These are phyloP conservation scores for Parnassius orleans DNA, from an alignment of 2,888 invertebrate genomes.

Conservation along the genomic window DNA sequence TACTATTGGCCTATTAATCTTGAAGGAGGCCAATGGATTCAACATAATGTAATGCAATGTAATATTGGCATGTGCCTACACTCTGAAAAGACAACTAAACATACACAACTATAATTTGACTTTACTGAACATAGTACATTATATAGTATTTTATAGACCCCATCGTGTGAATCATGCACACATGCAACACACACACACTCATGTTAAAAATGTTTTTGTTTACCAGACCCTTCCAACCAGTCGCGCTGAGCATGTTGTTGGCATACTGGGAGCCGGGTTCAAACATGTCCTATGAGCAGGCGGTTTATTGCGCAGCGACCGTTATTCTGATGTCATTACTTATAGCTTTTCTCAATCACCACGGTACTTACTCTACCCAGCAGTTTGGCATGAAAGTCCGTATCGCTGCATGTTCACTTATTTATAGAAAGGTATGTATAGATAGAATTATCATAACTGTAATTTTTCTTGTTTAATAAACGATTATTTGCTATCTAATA, in stretches of 20 bases:
- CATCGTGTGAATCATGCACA: not conserved
- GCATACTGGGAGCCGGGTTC: conserved; percentile 83
- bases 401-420: conserved; percentile 89
- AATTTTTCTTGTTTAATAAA: too few relatives aligned
- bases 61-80: too few relatives aligned
- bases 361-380: conserved; percentile 84
- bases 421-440: conserved; percentile 89
- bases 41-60: too few relatives aligned
- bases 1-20: too few relatives aligned
- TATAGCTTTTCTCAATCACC: conserved; percentile 83
- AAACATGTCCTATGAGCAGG: conserved; percentile 76
- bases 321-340: conserved; percentile 79
- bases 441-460: too few relatives aligned
- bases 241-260: conserved; percentile 83
- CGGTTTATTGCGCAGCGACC: conserved; percentile 82
- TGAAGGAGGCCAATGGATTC: too few relatives aligned
- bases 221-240: conserved; percentile 83
- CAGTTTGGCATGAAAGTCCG: conserved; percentile 91
- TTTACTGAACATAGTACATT: too few relatives aligned
- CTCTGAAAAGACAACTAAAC: too few relatives aligned
- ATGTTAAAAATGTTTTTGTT: conserved; percentile 27
- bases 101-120: too few relatives aligned
- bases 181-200: not conserved
- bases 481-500: too few relatives aligned
- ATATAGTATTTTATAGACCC: not conserved